A percentile compares a stretch with the other conserved stretches of the same genome.
Evolutionary conservation across 2,113 vertebrate genomes (phyloP).

Genomic region (Theristicus caerulescens): DNA sequence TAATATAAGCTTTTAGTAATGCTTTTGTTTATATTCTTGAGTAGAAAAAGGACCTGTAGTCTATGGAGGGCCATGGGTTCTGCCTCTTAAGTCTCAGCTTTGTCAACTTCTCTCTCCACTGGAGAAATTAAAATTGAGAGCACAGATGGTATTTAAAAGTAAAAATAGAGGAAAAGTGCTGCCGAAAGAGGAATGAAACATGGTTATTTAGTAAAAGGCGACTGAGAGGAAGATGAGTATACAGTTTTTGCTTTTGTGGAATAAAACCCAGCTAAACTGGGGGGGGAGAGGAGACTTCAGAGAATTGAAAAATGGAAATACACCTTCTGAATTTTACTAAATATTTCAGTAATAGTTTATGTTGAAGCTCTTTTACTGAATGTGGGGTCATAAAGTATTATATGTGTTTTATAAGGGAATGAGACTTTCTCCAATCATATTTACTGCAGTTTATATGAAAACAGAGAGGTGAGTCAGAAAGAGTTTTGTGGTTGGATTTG

Average conservation of each 20-base stretch:
- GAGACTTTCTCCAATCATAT: neutral
- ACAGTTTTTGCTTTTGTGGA: neutral
- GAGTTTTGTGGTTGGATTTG: conserved; percentile 48
- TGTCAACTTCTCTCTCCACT: neutral
- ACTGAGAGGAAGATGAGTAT: neutral
- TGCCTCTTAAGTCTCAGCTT: neutral
- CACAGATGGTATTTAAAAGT: neutral
- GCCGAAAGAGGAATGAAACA: neutral
- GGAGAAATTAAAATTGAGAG: neutral
- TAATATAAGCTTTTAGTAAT: neutral
- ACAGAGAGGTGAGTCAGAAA: neutral
- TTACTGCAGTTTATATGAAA: neutral
- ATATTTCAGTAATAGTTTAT: neutral
- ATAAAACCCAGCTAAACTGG: neutral
- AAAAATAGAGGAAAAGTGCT: neutral
- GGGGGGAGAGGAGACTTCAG: neutral
- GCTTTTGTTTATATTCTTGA: neutral
- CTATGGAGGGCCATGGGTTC: neutral
- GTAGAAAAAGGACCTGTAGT: neutral
- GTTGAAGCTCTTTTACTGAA: neutral
- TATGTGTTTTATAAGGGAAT: neutral
- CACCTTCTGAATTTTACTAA: neutral
- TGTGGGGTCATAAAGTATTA: neutral
- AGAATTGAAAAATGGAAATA: neutral
- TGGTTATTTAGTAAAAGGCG: neutral